Evolutionary conservation across 2,113 vertebrate species (phyloP).

Genomic region (Narcine bancroftii): DNA sequence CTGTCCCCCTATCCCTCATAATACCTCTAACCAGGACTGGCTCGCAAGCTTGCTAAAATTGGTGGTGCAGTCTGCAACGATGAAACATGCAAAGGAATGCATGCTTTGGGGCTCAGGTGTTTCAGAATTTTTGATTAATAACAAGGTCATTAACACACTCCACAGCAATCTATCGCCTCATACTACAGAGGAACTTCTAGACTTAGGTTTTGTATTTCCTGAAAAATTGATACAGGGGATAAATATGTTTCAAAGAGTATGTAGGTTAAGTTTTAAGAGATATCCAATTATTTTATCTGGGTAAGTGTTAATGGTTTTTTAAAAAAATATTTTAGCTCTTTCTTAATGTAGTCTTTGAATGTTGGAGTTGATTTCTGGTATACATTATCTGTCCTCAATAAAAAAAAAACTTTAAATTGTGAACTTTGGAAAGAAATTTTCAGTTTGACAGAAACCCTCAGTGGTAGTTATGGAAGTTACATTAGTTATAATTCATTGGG

Average conservation of each 20-base stretch:
- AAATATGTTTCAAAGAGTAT: neutral
- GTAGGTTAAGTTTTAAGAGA: neutral
- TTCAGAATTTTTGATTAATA: too few relatives aligned
- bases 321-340: neutral
- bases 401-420: neutral
- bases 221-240: neutral
- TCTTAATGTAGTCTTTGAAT: neutral
- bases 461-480: neutral
- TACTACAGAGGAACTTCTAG: too few relatives aligned
- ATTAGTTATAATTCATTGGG: neutral
- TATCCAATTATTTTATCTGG: neutral
- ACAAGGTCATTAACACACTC: too few relatives aligned
- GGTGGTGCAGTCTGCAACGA: too few relatives aligned
- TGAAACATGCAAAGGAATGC: too few relatives aligned
- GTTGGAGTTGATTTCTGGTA: neutral
- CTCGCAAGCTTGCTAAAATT: too few relatives aligned
- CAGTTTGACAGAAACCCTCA: neutral
- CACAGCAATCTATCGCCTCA: too few relatives aligned
- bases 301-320: neutral
- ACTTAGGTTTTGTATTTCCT: neutral
- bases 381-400: neutral
- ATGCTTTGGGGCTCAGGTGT: too few relatives aligned
- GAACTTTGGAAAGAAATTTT: neutral
- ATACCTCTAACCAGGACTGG: too few relatives aligned
- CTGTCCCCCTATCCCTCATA: too few relatives aligned